Evolutionary conservation across 64 coral and sea anemone genomes (phyloP).

Genomic region (Catalaphyllia jardinei): DNA sequence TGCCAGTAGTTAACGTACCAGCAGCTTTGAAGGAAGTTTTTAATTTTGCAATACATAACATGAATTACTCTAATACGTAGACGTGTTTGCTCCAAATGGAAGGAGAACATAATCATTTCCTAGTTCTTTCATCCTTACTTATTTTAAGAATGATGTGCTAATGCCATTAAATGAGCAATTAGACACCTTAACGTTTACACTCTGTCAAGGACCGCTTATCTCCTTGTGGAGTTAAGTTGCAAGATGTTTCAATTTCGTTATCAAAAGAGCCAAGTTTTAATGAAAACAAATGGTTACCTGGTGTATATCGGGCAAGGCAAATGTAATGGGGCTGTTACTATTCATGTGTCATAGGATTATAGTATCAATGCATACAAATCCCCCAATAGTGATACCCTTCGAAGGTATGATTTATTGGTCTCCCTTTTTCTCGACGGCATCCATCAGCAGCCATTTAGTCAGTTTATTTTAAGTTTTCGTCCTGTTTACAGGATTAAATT

Average conservation of each 20-base stretch:
- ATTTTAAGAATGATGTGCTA: slow-evolving; percentile 20
- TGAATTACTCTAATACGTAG: not conserved
- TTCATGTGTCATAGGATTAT: slow-evolving; percentile 23
- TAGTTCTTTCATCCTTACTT: not conserved
- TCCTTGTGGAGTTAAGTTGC: slow-evolving; percentile 16
- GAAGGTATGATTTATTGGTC: slow-evolving; percentile 28
- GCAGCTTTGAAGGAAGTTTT: not conserved
- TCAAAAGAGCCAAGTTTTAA: not conserved
- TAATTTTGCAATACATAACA: not conserved
- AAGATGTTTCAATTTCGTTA: slow-evolving; percentile 27
- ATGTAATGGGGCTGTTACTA: slow-evolving; percentile 20
- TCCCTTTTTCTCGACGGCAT: not conserved
- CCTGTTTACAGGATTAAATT: slow-evolving; percentile 45
- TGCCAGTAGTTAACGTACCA: not conserved
- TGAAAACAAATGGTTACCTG: not conserved
- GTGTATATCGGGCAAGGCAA: not conserved
- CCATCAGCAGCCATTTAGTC: slow-evolving; percentile 52
- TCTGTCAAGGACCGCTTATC: slow-evolving; percentile 36
- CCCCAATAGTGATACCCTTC: slow-evolving; percentile 8
- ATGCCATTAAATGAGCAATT: slow-evolving; percentile 38
- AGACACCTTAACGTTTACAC: slow-evolving; percentile 36
- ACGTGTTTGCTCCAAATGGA: not conserved
- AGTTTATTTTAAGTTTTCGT: slow-evolving; percentile 24
- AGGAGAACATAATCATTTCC: not conserved
- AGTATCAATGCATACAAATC: slow-evolving; percentile 4